These are phyloP conservation scores for Molossus molossus DNA, from an alignment of 2,797 vertebrate genomes.

Conservation along the genomic window DNA sequence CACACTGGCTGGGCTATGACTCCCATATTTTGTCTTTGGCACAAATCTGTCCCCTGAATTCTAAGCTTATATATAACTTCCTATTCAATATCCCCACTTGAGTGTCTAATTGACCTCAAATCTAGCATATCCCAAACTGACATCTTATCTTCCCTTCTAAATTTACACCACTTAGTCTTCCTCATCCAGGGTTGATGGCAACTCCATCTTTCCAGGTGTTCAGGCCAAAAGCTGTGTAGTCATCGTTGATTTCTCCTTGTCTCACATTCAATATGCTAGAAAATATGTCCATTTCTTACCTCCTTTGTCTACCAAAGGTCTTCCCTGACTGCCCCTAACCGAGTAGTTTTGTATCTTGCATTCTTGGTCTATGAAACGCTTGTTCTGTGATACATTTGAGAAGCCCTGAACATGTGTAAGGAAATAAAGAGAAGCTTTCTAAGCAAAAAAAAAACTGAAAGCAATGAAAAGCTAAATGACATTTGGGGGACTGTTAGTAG, in stretches of 20 bases:
- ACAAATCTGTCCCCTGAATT: neutral
- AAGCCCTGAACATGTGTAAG: neutral
- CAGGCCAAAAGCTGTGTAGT: neutral
- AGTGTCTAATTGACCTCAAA: neutral
- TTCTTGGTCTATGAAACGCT: neutral
- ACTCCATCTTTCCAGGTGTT: neutral
- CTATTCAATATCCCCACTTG: neutral
- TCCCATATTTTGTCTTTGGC: neutral
- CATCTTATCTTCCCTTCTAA: neutral
- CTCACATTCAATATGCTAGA: neutral
- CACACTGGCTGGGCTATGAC: neutral
- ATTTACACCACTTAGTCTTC: neutral
- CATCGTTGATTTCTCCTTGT: neutral
- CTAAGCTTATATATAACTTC: neutral
- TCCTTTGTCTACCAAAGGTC: neutral
- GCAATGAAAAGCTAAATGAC: neutral
- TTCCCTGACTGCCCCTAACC: neutral
- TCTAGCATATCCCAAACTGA: neutral
- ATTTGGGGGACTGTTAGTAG: neutral
- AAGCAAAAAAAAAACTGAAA: slow-evolving; percentile 4
- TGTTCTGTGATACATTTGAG: neutral
- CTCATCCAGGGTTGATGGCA: neutral
- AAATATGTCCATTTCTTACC: neutral
- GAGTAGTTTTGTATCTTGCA: neutral
- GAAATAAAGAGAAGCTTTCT: neutral